These are phyloP conservation scores for Trinorchestia longiramus DNA, from an alignment of 1,140 invertebrate genomes.

Conservation along the genomic window DNA sequence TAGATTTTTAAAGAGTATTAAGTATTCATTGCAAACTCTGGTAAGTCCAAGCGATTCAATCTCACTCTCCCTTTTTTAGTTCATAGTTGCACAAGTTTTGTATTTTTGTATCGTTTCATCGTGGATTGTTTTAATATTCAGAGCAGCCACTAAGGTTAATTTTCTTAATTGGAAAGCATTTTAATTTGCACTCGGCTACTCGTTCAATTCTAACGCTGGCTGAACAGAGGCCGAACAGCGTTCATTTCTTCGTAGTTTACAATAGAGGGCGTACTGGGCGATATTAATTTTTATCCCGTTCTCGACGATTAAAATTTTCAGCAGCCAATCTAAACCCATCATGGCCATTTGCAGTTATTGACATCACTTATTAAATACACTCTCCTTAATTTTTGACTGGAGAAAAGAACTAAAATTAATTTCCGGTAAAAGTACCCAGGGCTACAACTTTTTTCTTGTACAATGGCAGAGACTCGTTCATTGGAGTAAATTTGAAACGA, in stretches of 20 bases:
- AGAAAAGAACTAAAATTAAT: not conserved
- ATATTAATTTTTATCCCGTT: not conserved
- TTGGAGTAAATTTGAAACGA: not conserved
- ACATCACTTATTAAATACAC: not conserved
- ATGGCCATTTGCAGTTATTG: not conserved
- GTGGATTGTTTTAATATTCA: not conserved
- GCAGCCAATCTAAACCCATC: not conserved
- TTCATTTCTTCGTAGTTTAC: not conserved
- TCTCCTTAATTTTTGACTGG: not conserved
- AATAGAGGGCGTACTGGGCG: not conserved
- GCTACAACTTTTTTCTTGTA: not conserved
- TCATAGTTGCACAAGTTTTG: not conserved
- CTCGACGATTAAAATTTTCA: not conserved
- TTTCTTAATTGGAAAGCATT: not conserved
- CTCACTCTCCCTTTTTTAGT: not conserved
- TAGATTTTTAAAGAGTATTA: not conserved
- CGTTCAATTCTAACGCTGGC: not conserved
- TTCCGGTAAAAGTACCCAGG: not conserved
- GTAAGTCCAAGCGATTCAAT: not conserved
- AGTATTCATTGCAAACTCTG: not conserved
- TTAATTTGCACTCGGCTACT: not conserved
- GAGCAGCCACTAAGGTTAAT: not conserved
- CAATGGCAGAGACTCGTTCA: not conserved
- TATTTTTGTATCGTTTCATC: not conserved
- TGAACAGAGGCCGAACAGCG: not conserved